phyloP scores from a whole-genome alignment of 2,113 vertebrate genomes.

The Camelus bactrianus region DNA sequence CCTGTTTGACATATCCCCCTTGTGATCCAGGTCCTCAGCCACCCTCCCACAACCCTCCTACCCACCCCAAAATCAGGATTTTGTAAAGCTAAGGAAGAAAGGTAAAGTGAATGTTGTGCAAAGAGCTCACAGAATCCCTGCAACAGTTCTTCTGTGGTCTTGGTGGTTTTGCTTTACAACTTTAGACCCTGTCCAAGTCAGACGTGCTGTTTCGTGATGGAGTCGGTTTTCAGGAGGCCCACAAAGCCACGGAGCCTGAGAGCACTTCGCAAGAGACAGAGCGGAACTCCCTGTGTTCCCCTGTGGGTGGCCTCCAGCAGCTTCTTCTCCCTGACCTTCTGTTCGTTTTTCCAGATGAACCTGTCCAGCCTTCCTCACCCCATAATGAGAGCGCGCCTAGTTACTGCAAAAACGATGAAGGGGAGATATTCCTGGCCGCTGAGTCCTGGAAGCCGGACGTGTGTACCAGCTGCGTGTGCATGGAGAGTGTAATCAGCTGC shows the following conservation, averaged over 20 bases:
- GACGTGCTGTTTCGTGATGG: not conserved
- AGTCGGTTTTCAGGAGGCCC: not conserved
- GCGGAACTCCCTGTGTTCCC: rapidly evolving
- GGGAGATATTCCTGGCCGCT: slow-evolving; percentile 94
- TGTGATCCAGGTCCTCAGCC: not conserved
- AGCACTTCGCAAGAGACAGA: not conserved
- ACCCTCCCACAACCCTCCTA: no score
- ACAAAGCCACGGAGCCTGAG: not conserved
- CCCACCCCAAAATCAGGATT: not conserved
- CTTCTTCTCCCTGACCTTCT: slow-evolving; percentile 58
- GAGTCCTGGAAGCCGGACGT: slow-evolving; percentile 96
- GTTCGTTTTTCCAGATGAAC: slow-evolving; percentile 88
- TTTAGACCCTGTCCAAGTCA: not conserved
- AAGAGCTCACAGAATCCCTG: not conserved
- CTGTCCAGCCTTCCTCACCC: slow-evolving; percentile 87
- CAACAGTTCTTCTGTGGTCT: not conserved
- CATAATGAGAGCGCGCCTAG: slow-evolving; percentile 92
- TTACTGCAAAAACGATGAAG: slow-evolving; percentile 93
- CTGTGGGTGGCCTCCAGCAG: not conserved
- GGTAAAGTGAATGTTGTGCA: not conserved
- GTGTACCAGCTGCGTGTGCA: slow-evolving; percentile 94
- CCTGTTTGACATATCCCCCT: not conserved
- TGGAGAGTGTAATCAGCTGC: slow-evolving; percentile 92
- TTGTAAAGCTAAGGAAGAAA: not conserved
- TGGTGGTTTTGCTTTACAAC: not conserved